phyloP scores from a whole-genome alignment of 2,888 invertebrate genomes.

The Escarpia spicata region DNA sequence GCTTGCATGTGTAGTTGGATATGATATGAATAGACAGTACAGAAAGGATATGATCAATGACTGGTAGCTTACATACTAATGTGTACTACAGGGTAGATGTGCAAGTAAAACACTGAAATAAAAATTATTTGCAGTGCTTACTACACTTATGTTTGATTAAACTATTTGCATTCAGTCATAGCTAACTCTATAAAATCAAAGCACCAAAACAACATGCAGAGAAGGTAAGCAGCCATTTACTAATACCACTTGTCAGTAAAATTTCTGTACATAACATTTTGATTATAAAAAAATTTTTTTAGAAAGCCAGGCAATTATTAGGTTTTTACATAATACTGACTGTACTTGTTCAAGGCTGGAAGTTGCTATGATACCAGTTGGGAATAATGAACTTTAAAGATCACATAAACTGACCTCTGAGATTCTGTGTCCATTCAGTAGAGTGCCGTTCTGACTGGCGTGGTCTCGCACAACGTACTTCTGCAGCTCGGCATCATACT shows the following conservation, averaged over 20 bases:
- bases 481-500: constrained; percentile 49
- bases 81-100: not conserved
- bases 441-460: constrained; percentile 89
- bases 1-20: not conserved
- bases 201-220: not conserved
- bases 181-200: not conserved
- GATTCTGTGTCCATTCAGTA: constrained; percentile 64
- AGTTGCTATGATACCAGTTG: not conserved
- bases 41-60: not conserved
- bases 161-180: too few relatives aligned
- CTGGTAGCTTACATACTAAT: not conserved
- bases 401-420: constrained; percentile 63
- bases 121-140: not conserved
- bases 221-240: too few relatives aligned
- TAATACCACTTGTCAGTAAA: too few relatives aligned
- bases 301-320: not conserved
- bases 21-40: not conserved
- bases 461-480: constrained; percentile 71
- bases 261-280: too few relatives aligned
- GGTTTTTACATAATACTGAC: not conserved
- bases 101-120: not conserved
- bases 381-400: not conserved
- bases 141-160: too few relatives aligned
- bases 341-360: not conserved
- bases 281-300: too few relatives aligned